A percentile compares a stretch with the other conserved stretches of the same genome.
phyloP scores from a whole-genome alignment of 2,888 invertebrate genomes.

The Pedicia rivosa region DNA sequence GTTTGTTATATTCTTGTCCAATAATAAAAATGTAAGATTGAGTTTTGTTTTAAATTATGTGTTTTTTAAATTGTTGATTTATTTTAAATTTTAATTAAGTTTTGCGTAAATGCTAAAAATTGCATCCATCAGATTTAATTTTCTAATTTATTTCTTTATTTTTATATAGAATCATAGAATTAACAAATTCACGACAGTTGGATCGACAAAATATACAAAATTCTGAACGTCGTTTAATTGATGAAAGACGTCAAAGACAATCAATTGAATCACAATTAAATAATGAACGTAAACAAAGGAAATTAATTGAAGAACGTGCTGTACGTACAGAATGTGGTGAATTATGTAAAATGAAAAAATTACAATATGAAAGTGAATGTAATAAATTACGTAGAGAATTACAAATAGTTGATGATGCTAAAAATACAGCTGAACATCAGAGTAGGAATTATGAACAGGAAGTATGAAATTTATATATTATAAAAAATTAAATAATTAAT shows the following conservation, averaged over 20 bases:
- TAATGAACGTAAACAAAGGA: conserved; percentile 56
- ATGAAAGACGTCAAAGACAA: conserved; percentile 60
- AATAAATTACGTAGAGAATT: conserved; percentile 48
- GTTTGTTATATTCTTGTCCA: conserved; percentile 25
- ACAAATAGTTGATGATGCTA: conserved; percentile 48
- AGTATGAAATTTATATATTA: conserved; percentile 15
- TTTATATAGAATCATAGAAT: conserved; percentile 39
- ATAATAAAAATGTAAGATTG: not conserved
- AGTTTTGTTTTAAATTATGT: conserved; percentile 30
- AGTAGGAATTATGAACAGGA: conserved; percentile 29
- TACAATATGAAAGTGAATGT: conserved; percentile 51
- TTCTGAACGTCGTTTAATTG: conserved; percentile 68
- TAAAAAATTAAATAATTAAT: conserved; percentile 9
- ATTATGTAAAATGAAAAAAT: conserved; percentile 44
- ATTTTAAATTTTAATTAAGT: not conserved
- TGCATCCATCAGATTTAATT: too few relatives aligned
- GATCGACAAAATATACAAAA: conserved; percentile 61
- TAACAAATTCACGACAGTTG: conserved; percentile 52
- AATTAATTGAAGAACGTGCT: conserved; percentile 33
- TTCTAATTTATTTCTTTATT: too few relatives aligned
- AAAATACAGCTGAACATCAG: conserved; percentile 29
- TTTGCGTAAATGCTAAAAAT: not conserved
- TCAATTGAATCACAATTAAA: conserved; percentile 56
- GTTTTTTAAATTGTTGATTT: conserved; percentile 1
- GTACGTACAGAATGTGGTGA: conserved; percentile 46